Percentiles rank a stretch among this genome's conserved stretches.
Evolutionary conservation across 2,797 vertebrate species (phyloP).

Genomic region (Coracias cyanogaster): DNA sequence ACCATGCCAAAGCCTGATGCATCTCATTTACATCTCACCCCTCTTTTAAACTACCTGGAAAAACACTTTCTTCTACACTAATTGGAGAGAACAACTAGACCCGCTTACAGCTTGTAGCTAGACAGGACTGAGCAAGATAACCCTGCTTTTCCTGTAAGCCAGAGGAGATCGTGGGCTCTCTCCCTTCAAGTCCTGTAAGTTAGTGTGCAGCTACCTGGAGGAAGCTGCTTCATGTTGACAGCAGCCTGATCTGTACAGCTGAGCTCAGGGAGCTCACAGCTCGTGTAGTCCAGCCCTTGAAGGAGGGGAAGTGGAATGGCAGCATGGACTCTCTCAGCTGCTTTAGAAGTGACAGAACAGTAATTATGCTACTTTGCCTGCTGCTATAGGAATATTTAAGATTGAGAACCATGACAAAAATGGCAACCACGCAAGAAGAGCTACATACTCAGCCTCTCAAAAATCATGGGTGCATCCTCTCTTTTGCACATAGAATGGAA

Average conservation of each 20-base stretch:
- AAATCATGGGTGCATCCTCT: neutral
- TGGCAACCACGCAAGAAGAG: fast-evolving
- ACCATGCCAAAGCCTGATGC: neutral
- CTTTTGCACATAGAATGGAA: conserved; percentile 14
- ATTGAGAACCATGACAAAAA: neutral
- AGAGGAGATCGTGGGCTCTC: no score
- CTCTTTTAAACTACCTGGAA: neutral
- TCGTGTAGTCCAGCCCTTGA: fast-evolving
- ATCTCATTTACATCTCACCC: neutral
- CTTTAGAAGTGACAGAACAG: neutral
- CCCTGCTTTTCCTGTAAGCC: neutral
- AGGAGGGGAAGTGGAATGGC: neutral
- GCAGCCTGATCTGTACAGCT: no score
- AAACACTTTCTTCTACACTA: neutral
- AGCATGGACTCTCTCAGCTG: no score
- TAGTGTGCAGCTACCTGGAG: neutral
- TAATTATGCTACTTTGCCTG: fast-evolving
- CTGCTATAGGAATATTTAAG: neutral
- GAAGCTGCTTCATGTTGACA: neutral
- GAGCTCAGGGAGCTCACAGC: neutral
- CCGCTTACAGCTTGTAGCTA: neutral
- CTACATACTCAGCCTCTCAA: conserved; percentile 50
- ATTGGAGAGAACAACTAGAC: neutral
- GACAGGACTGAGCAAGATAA: neutral
- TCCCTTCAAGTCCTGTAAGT: neutral